Percentiles rank a stretch among this genome's conserved stretches.
Evolutionary conservation across 2,113 vertebrate species (phyloP).

Genomic region (Pterocles orientalis): DNA sequence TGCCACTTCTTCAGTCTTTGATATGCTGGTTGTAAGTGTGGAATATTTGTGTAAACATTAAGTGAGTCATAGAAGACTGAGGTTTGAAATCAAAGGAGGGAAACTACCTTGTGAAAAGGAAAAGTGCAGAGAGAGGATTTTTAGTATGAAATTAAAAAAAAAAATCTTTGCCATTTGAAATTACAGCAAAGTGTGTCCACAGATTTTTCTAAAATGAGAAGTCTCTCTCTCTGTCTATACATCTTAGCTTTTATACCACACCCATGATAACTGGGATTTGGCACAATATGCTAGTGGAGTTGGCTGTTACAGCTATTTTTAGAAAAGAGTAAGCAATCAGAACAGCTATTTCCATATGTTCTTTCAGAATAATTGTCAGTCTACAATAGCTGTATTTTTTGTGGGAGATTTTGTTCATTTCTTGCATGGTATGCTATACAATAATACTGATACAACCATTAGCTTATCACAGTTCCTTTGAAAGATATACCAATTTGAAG

Average conservation of each 20-base stretch:
- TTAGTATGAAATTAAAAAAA: background rate
- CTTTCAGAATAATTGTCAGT: background rate
- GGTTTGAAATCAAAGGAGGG: background rate
- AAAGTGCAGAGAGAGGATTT: background rate
- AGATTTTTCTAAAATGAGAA: background rate
- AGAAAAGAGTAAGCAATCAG: background rate
- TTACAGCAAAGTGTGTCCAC: background rate
- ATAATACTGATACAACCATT: background rate
- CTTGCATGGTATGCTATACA: background rate
- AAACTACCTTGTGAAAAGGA: background rate
- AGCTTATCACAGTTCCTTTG: background rate
- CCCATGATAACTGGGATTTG: background rate
- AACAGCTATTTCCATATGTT: background rate
- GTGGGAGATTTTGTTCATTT: background rate
- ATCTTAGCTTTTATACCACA: background rate
- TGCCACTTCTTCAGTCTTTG: slow-evolving; percentile 1
- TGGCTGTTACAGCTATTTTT: background rate
- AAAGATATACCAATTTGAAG: background rate
- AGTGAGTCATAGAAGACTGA: background rate
- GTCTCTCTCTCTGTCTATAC: background rate
- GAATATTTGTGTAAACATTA: slow-evolving; percentile 43
- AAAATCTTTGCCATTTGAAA: background rate
- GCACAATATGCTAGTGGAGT: background rate
- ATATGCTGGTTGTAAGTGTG: background rate
- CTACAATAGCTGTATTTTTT: background rate